Evolutionary conservation across 2,113 vertebrate species (phyloP).

Genomic region (Coregonus clupeaformis): DNA sequence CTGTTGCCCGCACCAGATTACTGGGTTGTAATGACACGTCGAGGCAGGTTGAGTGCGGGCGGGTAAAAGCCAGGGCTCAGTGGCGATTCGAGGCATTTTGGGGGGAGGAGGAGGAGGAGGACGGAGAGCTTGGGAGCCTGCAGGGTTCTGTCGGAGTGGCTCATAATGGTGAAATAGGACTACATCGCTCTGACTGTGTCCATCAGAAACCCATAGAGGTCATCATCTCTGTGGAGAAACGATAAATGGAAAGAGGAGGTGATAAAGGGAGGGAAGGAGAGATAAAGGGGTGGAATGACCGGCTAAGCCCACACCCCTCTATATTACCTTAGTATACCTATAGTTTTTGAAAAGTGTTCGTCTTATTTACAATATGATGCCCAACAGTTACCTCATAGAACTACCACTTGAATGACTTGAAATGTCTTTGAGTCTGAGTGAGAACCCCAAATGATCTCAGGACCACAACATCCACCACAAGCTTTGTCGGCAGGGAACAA

Average conservation of each 20-base stretch:
- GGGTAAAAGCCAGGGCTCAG: slow-evolving; percentile 42
- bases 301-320: too few species aligned
- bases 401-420: too few species aligned
- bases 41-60: slow-evolving; percentile 54
- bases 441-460: too few species aligned
- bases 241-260: slow-evolving; percentile 48
- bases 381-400: too few species aligned
- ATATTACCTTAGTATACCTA: too few species aligned
- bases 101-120: background rate
- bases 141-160: slow-evolving; percentile 49
- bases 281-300: slow-evolving; percentile 42
- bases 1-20: slow-evolving; percentile 84
- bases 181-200: slow-evolving; percentile 36
- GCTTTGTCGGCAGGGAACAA: too few species aligned
- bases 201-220: slow-evolving; percentile 22
- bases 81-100: slow-evolving; percentile 39
- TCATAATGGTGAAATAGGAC: slow-evolving; percentile 64
- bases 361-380: background rate
- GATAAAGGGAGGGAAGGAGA: slow-evolving; percentile 51
- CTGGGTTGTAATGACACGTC: slow-evolving; percentile 82
- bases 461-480: slow-evolving; percentile 6
- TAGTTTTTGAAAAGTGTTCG: background rate
- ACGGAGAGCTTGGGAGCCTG: slow-evolving; percentile 49
- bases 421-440: too few species aligned
- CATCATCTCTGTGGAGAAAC: slow-evolving; percentile 56